A percentile compares a stretch with the other conserved stretches of the same genome.
Conservation (phyloP, 2,888 invertebrate genomes). For the Ormia ochracea region DNA sequence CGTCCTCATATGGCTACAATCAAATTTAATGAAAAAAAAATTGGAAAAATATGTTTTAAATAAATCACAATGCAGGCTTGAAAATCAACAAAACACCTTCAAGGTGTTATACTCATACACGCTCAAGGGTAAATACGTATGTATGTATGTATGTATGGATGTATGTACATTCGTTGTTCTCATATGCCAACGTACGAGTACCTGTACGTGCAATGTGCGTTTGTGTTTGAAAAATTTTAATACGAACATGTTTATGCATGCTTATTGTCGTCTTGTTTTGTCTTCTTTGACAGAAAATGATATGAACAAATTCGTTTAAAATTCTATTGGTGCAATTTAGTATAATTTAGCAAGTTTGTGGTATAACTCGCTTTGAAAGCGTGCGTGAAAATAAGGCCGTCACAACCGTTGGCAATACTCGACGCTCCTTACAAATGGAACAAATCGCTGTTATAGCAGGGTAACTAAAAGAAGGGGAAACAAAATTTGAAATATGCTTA, state of each 20-base stretch:
- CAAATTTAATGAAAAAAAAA: background rate
- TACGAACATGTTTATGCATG: too few relatives aligned
- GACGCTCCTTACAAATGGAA: too few relatives aligned
- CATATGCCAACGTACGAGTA: background rate
- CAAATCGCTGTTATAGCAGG: too few relatives aligned
- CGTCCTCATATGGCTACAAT: slow-evolving; percentile 2
- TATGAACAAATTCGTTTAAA: background rate
- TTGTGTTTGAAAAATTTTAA: too few relatives aligned
- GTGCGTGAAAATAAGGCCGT: background rate
- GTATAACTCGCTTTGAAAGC: background rate
- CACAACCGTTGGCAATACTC: too few relatives aligned
- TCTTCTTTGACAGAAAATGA: background rate
- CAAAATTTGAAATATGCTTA: too few relatives aligned
- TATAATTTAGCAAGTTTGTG: slow-evolving; percentile 31
- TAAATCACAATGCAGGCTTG: slow-evolving; percentile 49
- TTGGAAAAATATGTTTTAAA: slow-evolving; percentile 13
- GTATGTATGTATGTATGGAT: background rate
- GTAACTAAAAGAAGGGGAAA: too few relatives aligned
- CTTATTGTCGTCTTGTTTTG: too few relatives aligned
- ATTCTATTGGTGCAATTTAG: slow-evolving; percentile 1
- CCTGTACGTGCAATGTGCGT: too few relatives aligned
- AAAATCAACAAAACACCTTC: slow-evolving; percentile 54
- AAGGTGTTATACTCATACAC: slow-evolving; percentile 13
- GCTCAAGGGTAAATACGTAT: background rate
- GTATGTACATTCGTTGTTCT: background rate